These are phyloP conservation scores for Steinernema khuongi DNA, from an alignment of 1,140 invertebrate genomes.

Conservation along the genomic window DNA sequence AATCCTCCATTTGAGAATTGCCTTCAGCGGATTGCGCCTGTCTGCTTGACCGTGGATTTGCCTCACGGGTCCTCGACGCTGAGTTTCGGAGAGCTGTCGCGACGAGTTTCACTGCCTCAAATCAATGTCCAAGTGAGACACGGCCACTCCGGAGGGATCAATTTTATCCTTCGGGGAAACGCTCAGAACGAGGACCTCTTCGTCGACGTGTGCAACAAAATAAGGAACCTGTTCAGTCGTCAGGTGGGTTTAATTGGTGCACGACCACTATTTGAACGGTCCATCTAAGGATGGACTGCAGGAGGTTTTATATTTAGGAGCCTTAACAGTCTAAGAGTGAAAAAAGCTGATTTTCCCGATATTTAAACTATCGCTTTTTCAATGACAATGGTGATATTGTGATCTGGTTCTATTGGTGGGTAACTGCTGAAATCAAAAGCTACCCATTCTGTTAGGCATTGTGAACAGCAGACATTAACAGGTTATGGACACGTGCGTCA, in stretches of 20 bases:
- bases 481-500: neutral
- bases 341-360: too few relatives aligned
- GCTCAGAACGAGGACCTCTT: neutral
- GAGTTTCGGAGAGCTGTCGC: neutral
- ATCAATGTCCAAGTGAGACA: conserved; percentile 10
- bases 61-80: neutral
- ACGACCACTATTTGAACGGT: too few relatives aligned
- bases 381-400: too few relatives aligned
- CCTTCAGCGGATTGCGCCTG: conserved; percentile 19
- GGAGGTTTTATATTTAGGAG: too few relatives aligned
- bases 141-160: neutral
- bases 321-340: too few relatives aligned
- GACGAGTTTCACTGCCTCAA: neutral
- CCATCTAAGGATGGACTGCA: too few relatives aligned
- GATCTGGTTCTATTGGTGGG: too few relatives aligned
- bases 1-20: neutral
- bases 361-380: too few relatives aligned
- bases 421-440: too few relatives aligned
- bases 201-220: neutral
- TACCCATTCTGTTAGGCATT: too few relatives aligned
- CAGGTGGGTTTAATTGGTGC: neutral
- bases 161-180: neutral
- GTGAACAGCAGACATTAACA: too few relatives aligned
- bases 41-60: conserved; percentile 14
- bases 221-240: neutral